These are phyloP conservation scores for Geococcyx californianus DNA, from an alignment of 2,113 vertebrate genomes.

Conservation along the genomic window DNA sequence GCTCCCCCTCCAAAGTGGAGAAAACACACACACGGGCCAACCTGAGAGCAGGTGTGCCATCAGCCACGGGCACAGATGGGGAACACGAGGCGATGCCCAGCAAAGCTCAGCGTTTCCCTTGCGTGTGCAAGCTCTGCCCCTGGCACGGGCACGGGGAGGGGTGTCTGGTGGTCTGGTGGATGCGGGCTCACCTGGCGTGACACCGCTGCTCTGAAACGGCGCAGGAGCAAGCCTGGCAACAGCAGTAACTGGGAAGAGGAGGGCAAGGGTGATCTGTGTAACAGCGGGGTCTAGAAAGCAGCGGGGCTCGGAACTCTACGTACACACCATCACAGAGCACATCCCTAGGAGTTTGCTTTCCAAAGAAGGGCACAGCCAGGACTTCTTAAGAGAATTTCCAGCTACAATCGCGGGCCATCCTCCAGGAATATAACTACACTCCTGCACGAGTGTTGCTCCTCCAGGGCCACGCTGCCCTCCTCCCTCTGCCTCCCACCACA, in stretches of 20 bases:
- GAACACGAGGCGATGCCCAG: fast-evolving
- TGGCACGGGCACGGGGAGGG: not conserved
- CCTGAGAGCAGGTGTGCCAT: not conserved
- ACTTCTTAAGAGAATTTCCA: conserved; percentile 29
- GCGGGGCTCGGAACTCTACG: not conserved
- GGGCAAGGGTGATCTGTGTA: not conserved
- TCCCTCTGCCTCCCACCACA: fast-evolving
- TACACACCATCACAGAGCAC: fast-evolving
- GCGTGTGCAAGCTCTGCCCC: fast-evolving
- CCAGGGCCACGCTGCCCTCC: fast-evolving
- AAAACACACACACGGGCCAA: not conserved
- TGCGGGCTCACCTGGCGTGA: not conserved
- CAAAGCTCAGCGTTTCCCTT: not conserved
- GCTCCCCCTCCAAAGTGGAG: not conserved
- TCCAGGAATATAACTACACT: conserved; percentile 24
- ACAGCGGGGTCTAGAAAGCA: not conserved
- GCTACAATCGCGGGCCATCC: not conserved
- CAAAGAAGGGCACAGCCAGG: conserved; percentile 45
- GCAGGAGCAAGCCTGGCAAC: fast-evolving
- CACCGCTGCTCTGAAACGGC: not conserved
- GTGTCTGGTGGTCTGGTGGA: fast-evolving
- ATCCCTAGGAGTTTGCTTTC: not conserved
- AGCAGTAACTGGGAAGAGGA: not conserved
- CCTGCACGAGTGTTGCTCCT: not conserved
- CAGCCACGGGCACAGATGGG: fast-evolving